Evolutionary conservation across 2,113 vertebrate species (phyloP), one percentile per base, ranked within the genome.

Genomic region (Prionailurus bengalensis): DNA sequence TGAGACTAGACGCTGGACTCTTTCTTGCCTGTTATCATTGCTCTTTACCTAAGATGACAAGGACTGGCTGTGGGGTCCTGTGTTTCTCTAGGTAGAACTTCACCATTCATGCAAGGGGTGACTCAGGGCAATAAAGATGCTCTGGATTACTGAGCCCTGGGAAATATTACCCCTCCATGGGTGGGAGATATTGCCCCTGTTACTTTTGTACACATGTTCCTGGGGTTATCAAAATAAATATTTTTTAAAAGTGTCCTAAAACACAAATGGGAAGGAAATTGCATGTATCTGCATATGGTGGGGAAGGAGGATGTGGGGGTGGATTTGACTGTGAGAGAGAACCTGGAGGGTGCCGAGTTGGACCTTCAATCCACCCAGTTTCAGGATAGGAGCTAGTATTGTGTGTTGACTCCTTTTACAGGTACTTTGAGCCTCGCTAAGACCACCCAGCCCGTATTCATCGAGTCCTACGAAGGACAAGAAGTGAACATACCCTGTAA

Each of bases 341-440:
- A 48, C 4, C 3, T 42, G 36, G 51, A 65, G 70, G 70, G 45
- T n/a, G 66, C 65, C 51, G 0, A 65, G 5, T 45, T 53, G 10
- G 48, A 42, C 92, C 25, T 5, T n/a, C 55, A 25, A 71, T 97
- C 2, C 11, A 68, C 63, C 33, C 15, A 10, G 36, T 0, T 1
- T 42, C 36, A 27, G 13, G 19, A 29, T 10, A 79, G 74, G 83
- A 91, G 45, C 25, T 91, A 68, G 92, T 53, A 4, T 31, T 12
- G 53, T 96, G 71, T 96, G 87, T 88, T 58, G 78, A 87, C 3
- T 25, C 89, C 55, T 15, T 95, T 97, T 11, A 83, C 83, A 96
- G 93, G 96, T 61, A 58, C 63, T 45, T 21, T 19, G 25, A 7
- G 66, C 45, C 74, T 97, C 55, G 83, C 83, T 63, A 94, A 97